Evolutionary conservation across 2,888 invertebrate species (phyloP), one percentile per base, ranked within the genome.

Genomic region (Ceriagrion tenellum): DNA sequence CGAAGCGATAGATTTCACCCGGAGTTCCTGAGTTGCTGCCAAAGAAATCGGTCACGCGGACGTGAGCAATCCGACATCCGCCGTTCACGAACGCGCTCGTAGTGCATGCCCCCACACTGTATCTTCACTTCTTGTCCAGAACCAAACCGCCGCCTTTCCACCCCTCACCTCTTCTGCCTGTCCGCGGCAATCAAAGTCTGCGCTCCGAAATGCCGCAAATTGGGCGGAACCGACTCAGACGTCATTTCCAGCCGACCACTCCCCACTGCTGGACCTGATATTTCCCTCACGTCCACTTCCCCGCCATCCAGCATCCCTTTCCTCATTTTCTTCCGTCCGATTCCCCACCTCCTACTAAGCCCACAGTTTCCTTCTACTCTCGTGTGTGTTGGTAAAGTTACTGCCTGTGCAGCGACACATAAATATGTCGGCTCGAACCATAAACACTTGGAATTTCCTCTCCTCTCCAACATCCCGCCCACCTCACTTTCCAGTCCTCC

Each of bases 361-460:
- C 55, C 59, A 63, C 63, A n/a, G n/a, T n/a, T n/a, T n/a, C 40
- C 20, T 63, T 35, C 23, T 16, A n/a, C 56, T 30, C 18, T 23
- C 35, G 16, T 8, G 6, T 20, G 47, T 40, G 74, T 74, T 93
- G 69, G 74, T n/a, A 74, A 74, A 93, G 93, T 93, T 93, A 93
- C 55, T n/a, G 93, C 69, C 69, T 26, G 93, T 69, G 93, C 74
- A 93, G 93, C 69, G 74, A 74, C 93, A 74, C 74, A 47, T 74
- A 93, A 93, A 74, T 93, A 93, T 93, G 93, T 93, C 93, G 93
- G 69, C 93, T 47, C 47, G 69, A 69, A 26, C 69, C 93, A 59
- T 74, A 74, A 93, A 69, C 93, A 93, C 69, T 93, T 47, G n/a
- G 13, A 47, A 93, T 63, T 18, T 20, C 90, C 30, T 55, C 40